A percentile compares a stretch with the other conserved stretches of the same genome.
phyloP scores from a whole-genome alignment of 1,140 invertebrate genomes.

The Zaprionus vittiger region DNA sequence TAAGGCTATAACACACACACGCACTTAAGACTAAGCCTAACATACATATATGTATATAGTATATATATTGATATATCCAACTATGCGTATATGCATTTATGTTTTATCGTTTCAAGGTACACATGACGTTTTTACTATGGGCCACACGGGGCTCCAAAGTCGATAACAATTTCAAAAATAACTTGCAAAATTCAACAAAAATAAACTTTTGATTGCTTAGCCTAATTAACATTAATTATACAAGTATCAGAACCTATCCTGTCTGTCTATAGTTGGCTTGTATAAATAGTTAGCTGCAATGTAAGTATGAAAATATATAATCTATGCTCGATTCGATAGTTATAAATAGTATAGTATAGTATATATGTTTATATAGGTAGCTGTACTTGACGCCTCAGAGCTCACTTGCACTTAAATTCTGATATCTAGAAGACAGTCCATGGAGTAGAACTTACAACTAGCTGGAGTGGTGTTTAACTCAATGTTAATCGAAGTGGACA shows the following conservation, averaged over 20 bases:
- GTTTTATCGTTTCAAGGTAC: constrained; percentile 63
- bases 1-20: constrained; percentile 15
- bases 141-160: constrained; percentile 51
- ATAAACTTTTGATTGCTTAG: constrained; percentile 35
- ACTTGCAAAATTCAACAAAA: constrained; percentile 54
- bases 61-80: constrained; percentile 9
- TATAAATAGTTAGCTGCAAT: constrained; percentile 62
- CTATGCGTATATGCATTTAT: constrained; percentile 5
- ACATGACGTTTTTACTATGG: constrained; percentile 65
- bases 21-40: not conserved
- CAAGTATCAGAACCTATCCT: constrained; percentile 17
- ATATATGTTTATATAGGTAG: constrained; percentile 10
- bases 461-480: constrained; percentile 1
- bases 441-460: constrained; percentile 73
- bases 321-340: constrained; percentile 19
- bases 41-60: constrained; percentile 12
- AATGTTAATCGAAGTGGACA: not conserved
- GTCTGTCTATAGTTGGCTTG: constrained; percentile 16
- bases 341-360: constrained; percentile 20
- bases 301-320: constrained; percentile 71
- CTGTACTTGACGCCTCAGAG: constrained; percentile 28
- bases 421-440: constrained; percentile 80
- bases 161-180: constrained; percentile 71
- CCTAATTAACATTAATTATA: constrained; percentile 20
- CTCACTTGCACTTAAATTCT: constrained; percentile 67